Evolutionary conservation across 2,888 invertebrate genomes (phyloP), one percentile per base, ranked within the genome.

Genomic region (Herminia tarsipennalis): DNA sequence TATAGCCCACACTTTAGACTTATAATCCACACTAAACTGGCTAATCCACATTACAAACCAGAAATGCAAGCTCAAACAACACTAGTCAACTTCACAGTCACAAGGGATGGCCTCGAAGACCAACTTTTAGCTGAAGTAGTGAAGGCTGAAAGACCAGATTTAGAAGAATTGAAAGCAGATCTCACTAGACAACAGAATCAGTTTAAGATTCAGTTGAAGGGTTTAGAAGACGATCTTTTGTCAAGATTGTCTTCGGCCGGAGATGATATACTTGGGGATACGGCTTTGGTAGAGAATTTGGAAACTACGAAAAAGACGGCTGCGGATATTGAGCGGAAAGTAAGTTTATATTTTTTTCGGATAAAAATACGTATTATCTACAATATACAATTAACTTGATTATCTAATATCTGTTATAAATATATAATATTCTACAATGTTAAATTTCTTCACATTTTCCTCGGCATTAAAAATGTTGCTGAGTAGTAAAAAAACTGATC

Each of bases 31-130:
- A 98, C 98, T 0, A 99, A 99, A 88, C 85, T 99, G 64, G 98
- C 98, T 1, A 99, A 98, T 92, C 99, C 98, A 6, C 98, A 98
- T 90, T 99, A 98, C 82, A 98, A 98, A 78, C 99, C 99, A 1
- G 99, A 99, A 92, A 97, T 99, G 97, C 98, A 99, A 88, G 99
- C 99, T 8, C 98, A 99, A 90, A 97, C 98, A 0, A 98, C 98
- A 1, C 92, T 99, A 47, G 98, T 99, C 57, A 98, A 99, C 88
- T 99, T 99, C 76, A 98, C 98, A 5, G 99, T 99, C 4, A 99
- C 99, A 4, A 94, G 97, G 72, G 98, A 98, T 78, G 99, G 98
- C 5, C 89, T 99, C 32, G 98, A 98, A 91, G 98, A 99, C 84
- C 98, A 99, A 84, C 92, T 99, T 10, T 89, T 99, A 45, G 98